phyloP scores from a whole-genome alignment of 2,113 vertebrate species.

The Origma solitaria region DNA sequence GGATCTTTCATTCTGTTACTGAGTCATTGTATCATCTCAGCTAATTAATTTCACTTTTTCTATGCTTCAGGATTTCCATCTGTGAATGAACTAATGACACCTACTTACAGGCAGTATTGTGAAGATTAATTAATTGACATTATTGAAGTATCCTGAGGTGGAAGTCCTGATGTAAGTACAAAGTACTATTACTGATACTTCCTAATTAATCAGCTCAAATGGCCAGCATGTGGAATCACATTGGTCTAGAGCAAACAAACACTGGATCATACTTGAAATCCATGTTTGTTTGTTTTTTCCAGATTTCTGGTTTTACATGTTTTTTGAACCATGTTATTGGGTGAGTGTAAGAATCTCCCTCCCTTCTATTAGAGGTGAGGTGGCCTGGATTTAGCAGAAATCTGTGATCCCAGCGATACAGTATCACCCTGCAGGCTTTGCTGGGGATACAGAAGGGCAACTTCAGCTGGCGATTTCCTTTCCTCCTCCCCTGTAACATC shows the following conservation, averaged over 20 bases:
- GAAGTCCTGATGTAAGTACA: conserved; percentile 27
- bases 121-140: conserved; percentile 49
- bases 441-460: neutral
- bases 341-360: neutral
- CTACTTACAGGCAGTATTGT: conserved; percentile 15
- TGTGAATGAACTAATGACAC: conserved; percentile 36
- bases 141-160: conserved; percentile 42
- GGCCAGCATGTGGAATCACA: neutral
- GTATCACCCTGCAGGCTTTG: neutral
- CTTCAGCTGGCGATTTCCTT: neutral
- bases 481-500: neutral
- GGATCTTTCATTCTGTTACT: neutral
- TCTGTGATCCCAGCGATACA: fast-evolving
- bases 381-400: neutral
- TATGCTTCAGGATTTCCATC: conserved; percentile 23
- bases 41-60: conserved; percentile 41
- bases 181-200: neutral
- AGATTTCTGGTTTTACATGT: neutral
- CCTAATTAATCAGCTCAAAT: neutral
- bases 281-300: neutral
- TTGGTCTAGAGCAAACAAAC: neutral
- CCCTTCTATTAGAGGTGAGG: fast-evolving
- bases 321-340: neutral
- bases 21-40: neutral
- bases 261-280: neutral